Percentiles rank a stretch among this genome's conserved stretches.
phyloP scores from a whole-genome alignment of 2,888 invertebrate genomes.

The Temnothorax ravouxi region DNA sequence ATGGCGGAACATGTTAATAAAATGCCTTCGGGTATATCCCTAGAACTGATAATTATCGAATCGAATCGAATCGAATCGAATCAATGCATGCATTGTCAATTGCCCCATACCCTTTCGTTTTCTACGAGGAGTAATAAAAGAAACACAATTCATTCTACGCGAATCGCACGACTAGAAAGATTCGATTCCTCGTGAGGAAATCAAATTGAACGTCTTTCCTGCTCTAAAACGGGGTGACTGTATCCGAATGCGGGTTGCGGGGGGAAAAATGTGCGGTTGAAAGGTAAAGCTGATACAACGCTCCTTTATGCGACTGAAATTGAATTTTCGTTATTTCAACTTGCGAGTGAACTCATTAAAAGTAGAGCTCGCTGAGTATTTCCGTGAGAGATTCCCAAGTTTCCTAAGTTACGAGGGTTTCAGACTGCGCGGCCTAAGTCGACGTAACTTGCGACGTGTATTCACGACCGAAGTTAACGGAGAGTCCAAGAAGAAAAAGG shows the following conservation, averaged over 20 bases:
- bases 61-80: constrained; percentile 47
- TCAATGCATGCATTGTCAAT: constrained; percentile 56
- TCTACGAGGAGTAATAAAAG: constrained; percentile 5
- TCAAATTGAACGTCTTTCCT: neutral
- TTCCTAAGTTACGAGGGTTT: constrained; percentile 22
- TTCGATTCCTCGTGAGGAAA: neutral
- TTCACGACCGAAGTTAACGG: constrained; percentile 41
- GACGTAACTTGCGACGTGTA: constrained; percentile 15
- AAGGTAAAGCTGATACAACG: constrained; percentile 8
- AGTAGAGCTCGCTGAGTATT: constrained; percentile 27
- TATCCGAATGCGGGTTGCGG: constrained; percentile 2
- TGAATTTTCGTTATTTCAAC: constrained; percentile 39
- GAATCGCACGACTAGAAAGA: neutral
- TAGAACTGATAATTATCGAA: constrained; percentile 54
- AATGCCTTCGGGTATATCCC: constrained; percentile 51
- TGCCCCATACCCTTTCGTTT: constrained; percentile 46
- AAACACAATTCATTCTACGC: neutral
- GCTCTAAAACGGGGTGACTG: constrained; percentile 21
- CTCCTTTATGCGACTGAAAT: constrained; percentile 17
- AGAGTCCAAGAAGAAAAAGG: neutral
- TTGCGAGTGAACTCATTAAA: constrained; percentile 45
- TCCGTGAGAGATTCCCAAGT: constrained; percentile 33
- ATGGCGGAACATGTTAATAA: constrained; percentile 48
- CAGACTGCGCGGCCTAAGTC: constrained; percentile 25
- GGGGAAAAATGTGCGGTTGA: constrained; percentile 33